Percentiles rank a stretch among this genome's conserved stretches.
phyloP scores from a whole-genome alignment of 2,888 invertebrate genomes.

The Norana najaformis region DNA sequence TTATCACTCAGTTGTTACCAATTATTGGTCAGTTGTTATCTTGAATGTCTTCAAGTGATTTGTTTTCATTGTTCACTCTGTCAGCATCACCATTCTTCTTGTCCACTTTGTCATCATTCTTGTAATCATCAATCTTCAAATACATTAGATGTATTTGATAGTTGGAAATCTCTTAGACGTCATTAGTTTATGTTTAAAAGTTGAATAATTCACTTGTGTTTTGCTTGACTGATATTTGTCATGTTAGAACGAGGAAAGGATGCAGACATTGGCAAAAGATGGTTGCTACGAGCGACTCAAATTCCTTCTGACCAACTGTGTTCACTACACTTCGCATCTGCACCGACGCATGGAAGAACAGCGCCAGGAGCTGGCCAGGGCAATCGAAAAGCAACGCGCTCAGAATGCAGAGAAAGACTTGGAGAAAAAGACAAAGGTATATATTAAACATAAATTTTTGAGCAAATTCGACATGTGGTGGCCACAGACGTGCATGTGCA shows the following conservation, averaged over 20 bases:
- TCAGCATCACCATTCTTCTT: too few species aligned
- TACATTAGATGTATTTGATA: not conserved
- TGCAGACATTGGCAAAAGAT: constrained; percentile 19
- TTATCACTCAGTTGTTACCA: not conserved
- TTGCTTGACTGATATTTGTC: not conserved
- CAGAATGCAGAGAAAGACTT: not conserved
- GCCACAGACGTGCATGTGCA: too few species aligned
- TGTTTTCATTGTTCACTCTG: too few species aligned
- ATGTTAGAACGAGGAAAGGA: not conserved
- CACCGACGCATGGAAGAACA: constrained; percentile 10
- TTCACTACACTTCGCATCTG: constrained; percentile 10
- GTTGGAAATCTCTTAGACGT: not conserved
- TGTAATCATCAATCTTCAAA: not conserved
- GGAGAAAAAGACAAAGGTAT: not conserved
- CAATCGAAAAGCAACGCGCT: constrained; percentile 9
- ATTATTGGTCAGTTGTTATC: too few species aligned
- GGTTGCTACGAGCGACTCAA: constrained; percentile 20
- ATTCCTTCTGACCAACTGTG: constrained; percentile 17
- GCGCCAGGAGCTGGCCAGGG: not conserved
- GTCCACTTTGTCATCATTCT: not conserved
- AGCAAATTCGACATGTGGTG: too few species aligned
- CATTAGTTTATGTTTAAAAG: not conserved
- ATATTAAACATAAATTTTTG: too few species aligned
- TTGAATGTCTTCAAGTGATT: too few species aligned
- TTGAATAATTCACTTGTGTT: not conserved